A percentile compares a stretch with the other conserved stretches of the same genome.
These are phyloP conservation scores for Butorides virescens DNA, from an alignment of 2,113 vertebrate genomes.

Conservation along the genomic window DNA sequence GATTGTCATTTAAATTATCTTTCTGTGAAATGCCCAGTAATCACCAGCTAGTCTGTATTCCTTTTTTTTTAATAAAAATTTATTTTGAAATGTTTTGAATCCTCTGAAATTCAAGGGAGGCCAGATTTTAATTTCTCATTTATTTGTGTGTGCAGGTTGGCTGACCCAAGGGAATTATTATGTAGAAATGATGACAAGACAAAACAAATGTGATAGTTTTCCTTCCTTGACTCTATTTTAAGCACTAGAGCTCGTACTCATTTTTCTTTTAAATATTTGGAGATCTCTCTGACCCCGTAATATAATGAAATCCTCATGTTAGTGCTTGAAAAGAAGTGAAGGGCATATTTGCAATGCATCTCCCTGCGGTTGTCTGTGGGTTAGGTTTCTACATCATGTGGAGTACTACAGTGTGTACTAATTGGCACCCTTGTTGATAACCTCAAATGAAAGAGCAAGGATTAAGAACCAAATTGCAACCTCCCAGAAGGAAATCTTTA, in stretches of 20 bases:
- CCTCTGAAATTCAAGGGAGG: not conserved
- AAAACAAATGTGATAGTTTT: not conserved
- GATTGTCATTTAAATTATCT: conserved; percentile 24
- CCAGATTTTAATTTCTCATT: not conserved
- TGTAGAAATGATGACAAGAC: not conserved
- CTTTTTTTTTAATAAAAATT: not conserved
- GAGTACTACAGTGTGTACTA: not conserved
- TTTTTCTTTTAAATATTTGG: conserved; percentile 16
- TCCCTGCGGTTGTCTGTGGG: not conserved
- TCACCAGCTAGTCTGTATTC: not conserved
- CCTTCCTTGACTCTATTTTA: not conserved
- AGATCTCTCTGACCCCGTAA: not conserved
- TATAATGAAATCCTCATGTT: not conserved
- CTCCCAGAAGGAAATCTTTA: not conserved
- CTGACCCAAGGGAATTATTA: not conserved
- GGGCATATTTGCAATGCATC: not conserved
- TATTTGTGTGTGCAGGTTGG: not conserved
- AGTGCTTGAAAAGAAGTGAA: not conserved
- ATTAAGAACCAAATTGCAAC: conserved; percentile 24
- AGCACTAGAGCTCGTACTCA: not conserved
- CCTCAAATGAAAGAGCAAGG: not conserved
- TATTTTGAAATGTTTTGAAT: not conserved
- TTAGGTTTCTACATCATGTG: not conserved
- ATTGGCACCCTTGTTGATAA: conserved; percentile 23
- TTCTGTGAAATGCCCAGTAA: conserved; percentile 2